Evolutionary conservation across 2,797 vertebrate genomes (phyloP).

Genomic region (Molossus alvarezi): DNA sequence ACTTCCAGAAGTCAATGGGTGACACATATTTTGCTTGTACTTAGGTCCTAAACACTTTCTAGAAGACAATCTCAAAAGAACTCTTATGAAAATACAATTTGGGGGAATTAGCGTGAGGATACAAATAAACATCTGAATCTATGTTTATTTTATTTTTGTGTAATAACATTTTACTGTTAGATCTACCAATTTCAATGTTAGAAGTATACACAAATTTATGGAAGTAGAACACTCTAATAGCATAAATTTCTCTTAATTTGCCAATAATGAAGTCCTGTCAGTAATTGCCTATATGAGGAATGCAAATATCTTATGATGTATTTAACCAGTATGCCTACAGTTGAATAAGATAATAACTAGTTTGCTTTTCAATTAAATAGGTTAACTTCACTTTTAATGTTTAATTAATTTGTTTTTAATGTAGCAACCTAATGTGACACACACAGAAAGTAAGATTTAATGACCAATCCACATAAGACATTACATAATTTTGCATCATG

Average conservation of each 20-base stretch:
- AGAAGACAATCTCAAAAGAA: background rate
- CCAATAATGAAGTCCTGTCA: background rate
- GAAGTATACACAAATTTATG: background rate
- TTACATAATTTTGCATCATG: conserved; percentile 74
- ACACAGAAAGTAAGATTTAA: conserved; percentile 27
- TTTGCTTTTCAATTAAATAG: conserved; percentile 57
- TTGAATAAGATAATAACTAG: background rate
- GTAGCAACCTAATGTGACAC: conserved; percentile 27
- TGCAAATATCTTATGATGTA: background rate
- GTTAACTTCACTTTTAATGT: conserved; percentile 56
- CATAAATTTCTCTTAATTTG: conserved; percentile 55
- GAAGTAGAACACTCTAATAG: conserved; percentile 2
- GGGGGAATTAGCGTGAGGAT: background rate
- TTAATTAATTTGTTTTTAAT: background rate
- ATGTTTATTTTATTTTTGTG: conserved; percentile 36
- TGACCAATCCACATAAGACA: conserved; percentile 72
- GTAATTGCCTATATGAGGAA: background rate
- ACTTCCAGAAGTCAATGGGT: background rate
- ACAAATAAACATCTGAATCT: conserved; percentile 19
- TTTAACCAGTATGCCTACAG: background rate
- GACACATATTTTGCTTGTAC: background rate
- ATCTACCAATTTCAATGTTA: conserved; percentile 35
- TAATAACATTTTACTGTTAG: conserved; percentile 24
- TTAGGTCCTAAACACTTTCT: conserved; percentile 15
- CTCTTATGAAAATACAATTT: conserved; percentile 23